Evolutionary conservation across 2,888 invertebrate species (phyloP).

Genomic region (Macrosoma leucophasiata): DNA sequence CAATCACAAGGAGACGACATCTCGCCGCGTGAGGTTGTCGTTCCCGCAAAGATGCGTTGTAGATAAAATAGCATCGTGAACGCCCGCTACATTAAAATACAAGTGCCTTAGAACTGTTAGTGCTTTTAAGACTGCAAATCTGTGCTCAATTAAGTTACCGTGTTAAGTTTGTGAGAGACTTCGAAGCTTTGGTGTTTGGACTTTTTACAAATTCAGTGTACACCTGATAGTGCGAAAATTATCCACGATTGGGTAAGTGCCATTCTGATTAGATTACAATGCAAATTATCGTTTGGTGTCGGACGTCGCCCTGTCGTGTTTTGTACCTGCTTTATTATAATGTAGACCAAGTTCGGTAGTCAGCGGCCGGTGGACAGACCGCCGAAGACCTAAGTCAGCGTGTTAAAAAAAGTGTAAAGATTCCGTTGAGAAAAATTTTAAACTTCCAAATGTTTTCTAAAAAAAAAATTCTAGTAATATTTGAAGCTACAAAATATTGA

Average conservation of each 20-base stretch:
- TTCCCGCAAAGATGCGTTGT: slow-evolving; percentile 45
- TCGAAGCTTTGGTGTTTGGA: slow-evolving; percentile 38
- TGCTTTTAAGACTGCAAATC: slow-evolving; percentile 49
- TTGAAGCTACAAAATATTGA: too few species aligned
- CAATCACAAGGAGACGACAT: slow-evolving; percentile 67
- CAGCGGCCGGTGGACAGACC: too few species aligned
- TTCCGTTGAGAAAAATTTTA: too few species aligned
- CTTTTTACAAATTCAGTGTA: slow-evolving; percentile 49
- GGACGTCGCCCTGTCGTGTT: slow-evolving; percentile 45
- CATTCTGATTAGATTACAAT: slow-evolving; percentile 71
- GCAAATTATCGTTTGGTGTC: slow-evolving; percentile 59
- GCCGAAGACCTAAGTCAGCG: too few species aligned
- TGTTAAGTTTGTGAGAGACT: slow-evolving; percentile 58
- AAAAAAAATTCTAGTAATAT: too few species aligned
- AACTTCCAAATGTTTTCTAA: too few species aligned
- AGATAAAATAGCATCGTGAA: slow-evolving; percentile 35
- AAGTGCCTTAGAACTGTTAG: slow-evolving; percentile 50
- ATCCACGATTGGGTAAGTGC: slow-evolving; percentile 73
- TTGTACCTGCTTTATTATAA: slow-evolving; percentile 28
- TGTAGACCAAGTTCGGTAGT: slow-evolving; percentile 30
- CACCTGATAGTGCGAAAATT: slow-evolving; percentile 65
- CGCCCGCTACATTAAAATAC: slow-evolving; percentile 40
- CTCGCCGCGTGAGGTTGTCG: slow-evolving; percentile 70
- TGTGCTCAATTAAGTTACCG: slow-evolving; percentile 54
- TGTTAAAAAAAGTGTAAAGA: too few species aligned